Evolutionary conservation across 1,140 invertebrate genomes (phyloP).

Genomic region (Hetaerina americana): DNA sequence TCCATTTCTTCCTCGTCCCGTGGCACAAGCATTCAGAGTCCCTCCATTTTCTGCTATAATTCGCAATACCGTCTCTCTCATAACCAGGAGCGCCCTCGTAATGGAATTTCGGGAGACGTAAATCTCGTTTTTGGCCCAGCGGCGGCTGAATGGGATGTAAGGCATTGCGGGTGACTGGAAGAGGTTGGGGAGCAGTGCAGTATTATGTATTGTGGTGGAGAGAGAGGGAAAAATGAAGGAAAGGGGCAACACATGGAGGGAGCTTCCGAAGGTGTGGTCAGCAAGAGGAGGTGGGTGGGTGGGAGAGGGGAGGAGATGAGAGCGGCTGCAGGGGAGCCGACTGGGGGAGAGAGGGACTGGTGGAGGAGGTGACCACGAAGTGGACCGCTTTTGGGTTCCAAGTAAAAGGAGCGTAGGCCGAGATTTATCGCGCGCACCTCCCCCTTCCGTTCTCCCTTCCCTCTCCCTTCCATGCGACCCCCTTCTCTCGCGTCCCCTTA

Average conservation of each 20-base stretch:
- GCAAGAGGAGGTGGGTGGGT: too few species aligned
- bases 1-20: too few species aligned
- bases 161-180: neutral
- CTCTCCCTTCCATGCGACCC: too few species aligned
- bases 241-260: too few species aligned
- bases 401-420: neutral
- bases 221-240: too few species aligned
- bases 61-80: neutral
- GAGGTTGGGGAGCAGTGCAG: neutral
- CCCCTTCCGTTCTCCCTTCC: too few species aligned
- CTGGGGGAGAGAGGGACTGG: neutral
- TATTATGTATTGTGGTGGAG: too few species aligned
- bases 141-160: neutral
- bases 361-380: neutral
- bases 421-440: neutral
- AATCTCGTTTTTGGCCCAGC: neutral
- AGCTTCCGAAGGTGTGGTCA: neutral
- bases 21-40: too few species aligned
- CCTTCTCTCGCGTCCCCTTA: neutral
- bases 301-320: neutral
- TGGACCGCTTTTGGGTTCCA: neutral
- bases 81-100: neutral
- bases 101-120: neutral
- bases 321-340: neutral
- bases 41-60: neutral